Conservation (phyloP, 2,888 invertebrate species). For the Nematopogon swammerdamellus region DNA sequence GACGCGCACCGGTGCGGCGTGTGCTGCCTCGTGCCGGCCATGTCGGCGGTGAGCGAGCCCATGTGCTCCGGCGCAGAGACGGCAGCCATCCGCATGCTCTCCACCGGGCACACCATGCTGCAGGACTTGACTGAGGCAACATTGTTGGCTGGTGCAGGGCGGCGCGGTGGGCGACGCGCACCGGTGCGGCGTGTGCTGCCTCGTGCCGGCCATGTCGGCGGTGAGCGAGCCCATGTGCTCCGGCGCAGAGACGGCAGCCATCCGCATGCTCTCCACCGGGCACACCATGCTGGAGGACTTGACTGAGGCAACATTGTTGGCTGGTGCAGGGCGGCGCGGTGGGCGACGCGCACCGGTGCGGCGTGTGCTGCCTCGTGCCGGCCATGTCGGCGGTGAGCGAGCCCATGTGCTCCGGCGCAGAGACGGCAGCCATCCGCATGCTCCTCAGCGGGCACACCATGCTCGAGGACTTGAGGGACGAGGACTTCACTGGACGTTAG, state of each 20-base stretch:
- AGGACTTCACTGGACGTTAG: constrained; percentile 31
- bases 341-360: constrained; percentile 21
- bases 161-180: too few relatives aligned
- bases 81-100: too few relatives aligned
- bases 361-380: constrained; percentile 27
- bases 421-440: constrained; percentile 20
- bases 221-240: too few relatives aligned
- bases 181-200: constrained; percentile 36
- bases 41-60: too few relatives aligned
- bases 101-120: too few relatives aligned
- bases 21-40: too few relatives aligned
- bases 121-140: too few relatives aligned
- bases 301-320: background rate
- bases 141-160: too few relatives aligned
- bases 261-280: constrained; percentile 6
- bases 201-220: too few relatives aligned
- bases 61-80: too few relatives aligned
- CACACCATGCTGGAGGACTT: constrained; percentile 17
- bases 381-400: too few relatives aligned
- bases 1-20: too few relatives aligned
- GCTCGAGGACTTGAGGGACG: constrained; percentile 26
- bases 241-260: constrained; percentile 27
- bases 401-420: constrained; percentile 28
- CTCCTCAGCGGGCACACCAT: constrained; percentile 12
- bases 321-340: constrained; percentile 27